Conservation (phyloP, 1,140 invertebrate species). For the Delia radicum region DNA sequence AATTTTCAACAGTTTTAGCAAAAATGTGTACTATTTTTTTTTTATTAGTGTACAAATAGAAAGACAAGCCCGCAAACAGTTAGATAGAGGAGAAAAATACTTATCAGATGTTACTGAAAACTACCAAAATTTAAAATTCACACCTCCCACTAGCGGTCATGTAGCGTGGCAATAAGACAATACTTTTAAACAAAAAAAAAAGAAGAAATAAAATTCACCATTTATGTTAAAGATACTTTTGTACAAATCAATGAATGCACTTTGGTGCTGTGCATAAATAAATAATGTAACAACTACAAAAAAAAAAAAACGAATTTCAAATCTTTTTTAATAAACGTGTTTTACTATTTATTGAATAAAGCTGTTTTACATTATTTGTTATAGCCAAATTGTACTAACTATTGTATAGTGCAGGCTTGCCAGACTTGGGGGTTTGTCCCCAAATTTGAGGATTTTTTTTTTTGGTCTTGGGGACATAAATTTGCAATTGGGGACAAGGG, state of each 20-base stretch:
- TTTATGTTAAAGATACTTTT: background rate
- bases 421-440: too few relatives aligned
- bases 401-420: too few relatives aligned
- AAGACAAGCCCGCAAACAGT: background rate
- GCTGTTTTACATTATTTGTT: conserved; percentile 7
- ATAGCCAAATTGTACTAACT: background rate
- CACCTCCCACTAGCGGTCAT: background rate
- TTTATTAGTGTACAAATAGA: too few relatives aligned
- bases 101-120: background rate
- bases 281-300: background rate
- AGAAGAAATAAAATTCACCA: background rate
- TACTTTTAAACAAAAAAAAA: background rate
- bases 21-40: too few relatives aligned
- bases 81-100: background rate
- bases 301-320: background rate
- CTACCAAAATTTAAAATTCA: background rate
- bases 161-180: background rate
- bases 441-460: too few relatives aligned
- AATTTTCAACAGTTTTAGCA: too few relatives aligned
- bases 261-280: background rate
- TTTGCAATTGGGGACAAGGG: too few relatives aligned
- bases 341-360: conserved; percentile 15
- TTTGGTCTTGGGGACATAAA: too few relatives aligned
- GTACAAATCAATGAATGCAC: conserved; percentile 14
- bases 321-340: conserved; percentile 12